Conservation (phyloP, 2,888 invertebrate genomes). For the Napeogenes sylphis region DNA sequence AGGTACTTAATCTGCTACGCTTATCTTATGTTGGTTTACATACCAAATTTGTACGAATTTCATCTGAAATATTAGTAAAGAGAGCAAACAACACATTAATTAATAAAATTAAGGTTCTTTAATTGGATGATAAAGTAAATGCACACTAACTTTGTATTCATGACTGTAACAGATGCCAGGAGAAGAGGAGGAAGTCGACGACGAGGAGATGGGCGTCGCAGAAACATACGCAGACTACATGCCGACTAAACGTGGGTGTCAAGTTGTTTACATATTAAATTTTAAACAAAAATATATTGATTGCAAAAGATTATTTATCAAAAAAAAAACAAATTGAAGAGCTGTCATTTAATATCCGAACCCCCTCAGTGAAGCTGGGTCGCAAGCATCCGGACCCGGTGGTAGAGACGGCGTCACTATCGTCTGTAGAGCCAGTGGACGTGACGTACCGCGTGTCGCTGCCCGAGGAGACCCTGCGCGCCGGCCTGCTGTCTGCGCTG, state of each 20-base stretch:
- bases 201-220: conserved; percentile 97
- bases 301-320: no score
- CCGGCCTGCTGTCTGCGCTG: conserved; percentile 93
- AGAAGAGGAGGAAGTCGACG: conserved; percentile 91
- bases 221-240: conserved; percentile 99
- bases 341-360: background rate
- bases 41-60: no score
- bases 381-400: conserved; percentile 98
- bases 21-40: no score
- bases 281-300: no score
- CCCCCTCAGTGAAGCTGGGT: conserved; percentile 89
- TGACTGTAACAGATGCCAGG: conserved; percentile 55
- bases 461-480: conserved; percentile 89
- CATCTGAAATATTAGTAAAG: background rate
- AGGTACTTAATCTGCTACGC: no score
- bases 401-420: conserved; percentile 98
- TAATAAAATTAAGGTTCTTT: background rate
- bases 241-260: conserved; percentile 90
- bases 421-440: conserved; percentile 96
- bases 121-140: no score
- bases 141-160: background rate
- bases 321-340: no score
- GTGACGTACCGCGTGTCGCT: conserved; percentile 91
- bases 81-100: background rate
- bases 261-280: no score